Conservation (phyloP, 2,888 invertebrate species). For the Lapara coniferarum region DNA sequence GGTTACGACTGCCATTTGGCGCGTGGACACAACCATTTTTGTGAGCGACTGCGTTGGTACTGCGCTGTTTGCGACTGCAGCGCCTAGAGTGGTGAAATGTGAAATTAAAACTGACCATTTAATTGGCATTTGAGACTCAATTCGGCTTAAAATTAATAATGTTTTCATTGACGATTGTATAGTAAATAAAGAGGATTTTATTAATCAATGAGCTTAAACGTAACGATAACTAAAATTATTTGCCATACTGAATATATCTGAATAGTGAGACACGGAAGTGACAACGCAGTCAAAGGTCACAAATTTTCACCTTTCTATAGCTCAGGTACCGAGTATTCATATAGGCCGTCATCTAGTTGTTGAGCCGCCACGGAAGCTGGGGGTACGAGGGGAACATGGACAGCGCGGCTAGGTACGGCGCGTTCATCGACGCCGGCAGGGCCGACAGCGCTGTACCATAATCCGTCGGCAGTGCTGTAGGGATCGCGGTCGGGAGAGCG, state of each 20-base stretch:
- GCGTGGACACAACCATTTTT: constrained; percentile 10
- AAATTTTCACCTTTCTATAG: neutral
- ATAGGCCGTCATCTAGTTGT: neutral
- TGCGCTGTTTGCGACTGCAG: constrained; percentile 11
- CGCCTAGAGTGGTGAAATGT: constrained; percentile 6
- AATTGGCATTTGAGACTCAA: constrained; percentile 14
- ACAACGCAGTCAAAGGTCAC: constrained; percentile 21
- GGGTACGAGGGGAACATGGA: constrained; percentile 74
- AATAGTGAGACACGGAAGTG: neutral
- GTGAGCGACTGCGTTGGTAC: constrained; percentile 21
- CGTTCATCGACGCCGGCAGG: constrained; percentile 56
- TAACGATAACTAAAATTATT: neutral
- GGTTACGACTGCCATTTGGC: constrained; percentile 25
- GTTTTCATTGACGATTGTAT: neutral
- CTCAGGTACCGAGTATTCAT: constrained; percentile 30
- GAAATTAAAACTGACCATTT: constrained; percentile 1
- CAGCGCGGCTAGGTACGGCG: constrained; percentile 57
- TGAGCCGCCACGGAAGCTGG: constrained; percentile 40
- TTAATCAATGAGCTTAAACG: too few species aligned
- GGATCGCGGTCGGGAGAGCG: constrained; percentile 56
- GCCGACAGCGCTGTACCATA: constrained; percentile 60
- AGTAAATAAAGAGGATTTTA: neutral
- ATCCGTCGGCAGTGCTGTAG: constrained; percentile 64
- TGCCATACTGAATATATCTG: neutral
- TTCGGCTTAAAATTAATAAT: neutral